Conservation (phyloP, 1,140 invertebrate genomes). For the Zaprionus nigranus region DNA sequence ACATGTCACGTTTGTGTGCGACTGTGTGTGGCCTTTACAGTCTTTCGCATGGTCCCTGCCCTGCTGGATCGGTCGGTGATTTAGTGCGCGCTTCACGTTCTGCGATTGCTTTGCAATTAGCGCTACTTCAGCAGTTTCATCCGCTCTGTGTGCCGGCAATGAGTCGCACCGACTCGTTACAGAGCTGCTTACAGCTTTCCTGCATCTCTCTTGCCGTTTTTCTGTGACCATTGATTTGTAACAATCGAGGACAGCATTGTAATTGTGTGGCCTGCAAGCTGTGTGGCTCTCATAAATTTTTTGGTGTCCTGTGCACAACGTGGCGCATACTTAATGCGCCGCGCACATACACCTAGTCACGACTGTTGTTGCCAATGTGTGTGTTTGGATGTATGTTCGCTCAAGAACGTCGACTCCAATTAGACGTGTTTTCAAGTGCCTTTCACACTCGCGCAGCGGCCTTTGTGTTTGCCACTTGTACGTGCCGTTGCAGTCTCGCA, state of each 20-base stretch:
- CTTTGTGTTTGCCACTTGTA: constrained; percentile 54
- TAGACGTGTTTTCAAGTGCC: constrained; percentile 76
- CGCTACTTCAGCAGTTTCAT: constrained; percentile 73
- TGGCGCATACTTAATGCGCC: constrained; percentile 68
- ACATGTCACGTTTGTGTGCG: constrained; percentile 10
- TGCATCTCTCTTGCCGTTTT: background rate
- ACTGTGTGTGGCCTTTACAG: constrained; percentile 29
- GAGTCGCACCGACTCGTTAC: constrained; percentile 29
- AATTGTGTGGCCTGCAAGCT: constrained; percentile 34
- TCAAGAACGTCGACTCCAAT: constrained; percentile 70
- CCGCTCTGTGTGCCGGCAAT: constrained; percentile 46
- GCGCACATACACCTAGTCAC: constrained; percentile 8
- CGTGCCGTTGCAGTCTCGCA: constrained; percentile 52
- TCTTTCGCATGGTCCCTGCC: constrained; percentile 7
- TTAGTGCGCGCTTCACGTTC: constrained; percentile 63
- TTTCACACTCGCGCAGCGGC: constrained; percentile 51
- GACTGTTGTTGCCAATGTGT: background rate
- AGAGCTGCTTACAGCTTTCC: constrained; percentile 10
- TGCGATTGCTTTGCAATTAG: constrained; percentile 79
- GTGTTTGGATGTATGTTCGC: constrained; percentile 5
- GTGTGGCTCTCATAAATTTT: constrained; percentile 67
- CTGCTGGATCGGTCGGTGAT: constrained; percentile 49
- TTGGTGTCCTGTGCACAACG: constrained; percentile 49
- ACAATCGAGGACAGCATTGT: constrained; percentile 72
- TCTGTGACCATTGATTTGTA: constrained; percentile 47